phyloP scores from a whole-genome alignment of 2,113 vertebrate species.

The Cichladusa arquata region DNA sequence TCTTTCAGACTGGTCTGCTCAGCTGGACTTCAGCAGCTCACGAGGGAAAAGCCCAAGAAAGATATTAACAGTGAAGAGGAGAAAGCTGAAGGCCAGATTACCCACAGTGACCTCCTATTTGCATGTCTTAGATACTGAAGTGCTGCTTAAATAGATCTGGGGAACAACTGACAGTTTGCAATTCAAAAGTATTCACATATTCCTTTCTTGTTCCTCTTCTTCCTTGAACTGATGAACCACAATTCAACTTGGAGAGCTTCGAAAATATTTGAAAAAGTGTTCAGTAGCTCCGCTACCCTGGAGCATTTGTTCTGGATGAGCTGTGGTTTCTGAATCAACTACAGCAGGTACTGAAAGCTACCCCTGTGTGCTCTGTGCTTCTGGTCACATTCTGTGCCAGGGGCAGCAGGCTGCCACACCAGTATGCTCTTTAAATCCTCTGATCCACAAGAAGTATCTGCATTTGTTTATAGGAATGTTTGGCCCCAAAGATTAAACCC shows the following conservation, averaged over 20 bases:
- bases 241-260: not conserved
- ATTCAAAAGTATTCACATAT: not conserved
- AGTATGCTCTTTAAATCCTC: not conserved
- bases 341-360: not conserved
- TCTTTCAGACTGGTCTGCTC: not conserved
- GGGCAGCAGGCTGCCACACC: not conserved
- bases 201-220: not conserved
- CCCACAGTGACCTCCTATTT: not conserved
- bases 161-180: not conserved
- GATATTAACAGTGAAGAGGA: not conserved
- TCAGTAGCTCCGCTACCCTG: not conserved
- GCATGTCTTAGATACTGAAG: not conserved
- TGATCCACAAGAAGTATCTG: not conserved
- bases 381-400: not conserved
- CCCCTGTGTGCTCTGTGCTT: rapidly evolving
- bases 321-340: not conserved
- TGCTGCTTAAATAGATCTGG: not conserved
- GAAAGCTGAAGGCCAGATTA: not conserved
- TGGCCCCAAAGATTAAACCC: not conserved
- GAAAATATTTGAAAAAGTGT: not conserved
- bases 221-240: not conserved
- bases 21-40: not conserved
- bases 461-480: not conserved
- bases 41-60: not conserved
- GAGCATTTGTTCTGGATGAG: not conserved